phyloP scores from a whole-genome alignment of 2,888 invertebrate genomes.

The Melinopterus prodromus region DNA sequence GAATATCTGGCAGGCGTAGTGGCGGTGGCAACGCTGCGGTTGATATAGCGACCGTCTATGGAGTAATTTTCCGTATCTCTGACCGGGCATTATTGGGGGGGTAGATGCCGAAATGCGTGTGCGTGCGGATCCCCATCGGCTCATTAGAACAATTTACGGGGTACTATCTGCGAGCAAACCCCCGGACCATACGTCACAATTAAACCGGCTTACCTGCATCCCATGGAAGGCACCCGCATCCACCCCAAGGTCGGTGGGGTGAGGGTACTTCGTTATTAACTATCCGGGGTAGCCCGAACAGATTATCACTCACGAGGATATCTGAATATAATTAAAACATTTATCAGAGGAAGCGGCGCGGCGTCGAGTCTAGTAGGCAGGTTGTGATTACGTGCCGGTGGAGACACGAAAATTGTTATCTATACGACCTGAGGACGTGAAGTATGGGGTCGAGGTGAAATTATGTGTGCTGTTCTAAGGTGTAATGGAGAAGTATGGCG shows the following conservation, averaged over 20 bases:
- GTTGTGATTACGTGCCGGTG: too few relatives aligned
- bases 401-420: too few relatives aligned
- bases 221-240: background rate
- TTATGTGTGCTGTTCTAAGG: too few relatives aligned
- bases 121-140: slow-evolving; percentile 21
- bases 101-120: slow-evolving; percentile 10
- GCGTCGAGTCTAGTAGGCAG: background rate
- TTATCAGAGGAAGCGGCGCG: background rate
- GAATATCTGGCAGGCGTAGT: background rate
- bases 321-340: slow-evolving; percentile 24
- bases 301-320: slow-evolving; percentile 16
- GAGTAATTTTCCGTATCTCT: background rate
- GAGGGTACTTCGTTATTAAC: slow-evolving; percentile 17
- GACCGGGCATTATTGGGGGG: background rate
- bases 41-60: background rate
- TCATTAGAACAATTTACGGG: slow-evolving; percentile 21
- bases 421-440: too few relatives aligned
- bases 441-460: too few relatives aligned
- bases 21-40: background rate
- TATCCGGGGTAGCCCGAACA: background rate
- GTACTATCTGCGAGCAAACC: background rate
- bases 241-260: background rate
- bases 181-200: slow-evolving; percentile 23
- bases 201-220: slow-evolving; percentile 18
- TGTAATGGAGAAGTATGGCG: too few relatives aligned